A percentile compares a stretch with the other conserved stretches of the same genome.
phyloP scores from a whole-genome alignment of 2,113 vertebrate species.

The Pica pica region DNA sequence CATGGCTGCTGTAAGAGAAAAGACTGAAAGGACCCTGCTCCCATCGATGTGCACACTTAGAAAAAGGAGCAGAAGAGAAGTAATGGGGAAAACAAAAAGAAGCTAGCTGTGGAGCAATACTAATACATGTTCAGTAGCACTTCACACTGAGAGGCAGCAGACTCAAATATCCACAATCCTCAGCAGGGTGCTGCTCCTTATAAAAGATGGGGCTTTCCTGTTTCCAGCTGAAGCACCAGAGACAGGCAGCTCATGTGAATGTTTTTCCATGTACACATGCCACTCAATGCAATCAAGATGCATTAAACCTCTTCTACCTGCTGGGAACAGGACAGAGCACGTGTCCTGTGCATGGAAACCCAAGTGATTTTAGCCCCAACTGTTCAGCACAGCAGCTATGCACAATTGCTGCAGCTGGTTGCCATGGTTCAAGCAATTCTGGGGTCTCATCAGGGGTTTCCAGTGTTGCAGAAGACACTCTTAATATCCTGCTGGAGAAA shows the following conservation, averaged over 20 bases:
- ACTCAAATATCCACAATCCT: not conserved
- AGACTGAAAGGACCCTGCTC: not conserved
- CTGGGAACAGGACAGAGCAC: not conserved
- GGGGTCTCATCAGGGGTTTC: not conserved
- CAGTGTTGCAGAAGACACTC: not conserved
- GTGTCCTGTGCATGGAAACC: not conserved
- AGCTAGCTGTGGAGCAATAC: not conserved
- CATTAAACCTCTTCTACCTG: not conserved
- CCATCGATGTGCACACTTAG: not conserved
- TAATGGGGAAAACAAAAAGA: not conserved
- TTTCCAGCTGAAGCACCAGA: not conserved
- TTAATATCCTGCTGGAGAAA: not conserved
- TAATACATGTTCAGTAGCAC: not conserved
- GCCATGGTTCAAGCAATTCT: not conserved
- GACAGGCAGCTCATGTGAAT: not conserved
- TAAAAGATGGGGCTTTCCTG: not conserved
- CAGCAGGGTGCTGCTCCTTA: not conserved
- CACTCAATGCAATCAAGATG: not conserved
- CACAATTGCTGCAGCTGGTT: not conserved
- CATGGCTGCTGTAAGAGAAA: not conserved
- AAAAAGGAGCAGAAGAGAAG: not conserved
- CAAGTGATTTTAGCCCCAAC: not conserved
- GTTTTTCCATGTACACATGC: not conserved
- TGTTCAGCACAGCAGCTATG: not conserved
- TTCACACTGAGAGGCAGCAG: not conserved